These are phyloP conservation scores for Xiphydria camelus DNA, from an alignment of 2,888 invertebrate genomes.

Conservation along the genomic window DNA sequence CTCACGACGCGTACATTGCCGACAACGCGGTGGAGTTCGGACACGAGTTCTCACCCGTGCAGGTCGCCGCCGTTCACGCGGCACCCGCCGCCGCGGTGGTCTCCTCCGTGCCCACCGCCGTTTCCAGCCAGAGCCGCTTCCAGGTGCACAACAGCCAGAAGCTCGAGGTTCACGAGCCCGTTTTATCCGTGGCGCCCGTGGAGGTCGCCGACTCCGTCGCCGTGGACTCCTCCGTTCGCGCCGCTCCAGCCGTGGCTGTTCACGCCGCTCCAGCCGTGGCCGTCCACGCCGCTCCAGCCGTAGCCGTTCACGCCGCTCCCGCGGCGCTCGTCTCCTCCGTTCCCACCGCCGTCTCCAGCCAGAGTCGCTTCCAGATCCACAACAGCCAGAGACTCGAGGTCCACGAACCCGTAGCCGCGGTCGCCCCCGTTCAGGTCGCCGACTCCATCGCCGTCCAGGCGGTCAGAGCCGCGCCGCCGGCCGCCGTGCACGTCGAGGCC, in stretches of 20 bases:
- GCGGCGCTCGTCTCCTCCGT: conserved; percentile 27
- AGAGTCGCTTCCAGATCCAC: conserved; percentile 25
- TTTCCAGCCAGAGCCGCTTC: conserved; percentile 43
- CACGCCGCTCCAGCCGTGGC: conserved; percentile 22
- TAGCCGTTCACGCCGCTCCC: conserved; percentile 35
- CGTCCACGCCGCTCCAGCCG: conserved; percentile 25
- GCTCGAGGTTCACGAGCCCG: conserved; percentile 12
- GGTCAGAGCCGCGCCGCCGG: conserved; percentile 25
- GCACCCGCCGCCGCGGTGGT: conserved; percentile 37
- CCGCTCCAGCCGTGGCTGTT: conserved; percentile 3
- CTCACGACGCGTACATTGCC: not conserved
- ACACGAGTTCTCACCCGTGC: conserved; percentile 6
- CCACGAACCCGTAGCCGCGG: not conserved
- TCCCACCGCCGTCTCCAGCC: conserved; percentile 48
- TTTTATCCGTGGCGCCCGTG: not conserved
- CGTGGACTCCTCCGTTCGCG: conserved; percentile 6
- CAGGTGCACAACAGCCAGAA: conserved; percentile 26
- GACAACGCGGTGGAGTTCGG: conserved; percentile 4
- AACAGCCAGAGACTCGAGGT: conserved; percentile 12
- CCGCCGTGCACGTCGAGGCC: conserved; percentile 8
- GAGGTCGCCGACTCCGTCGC: conserved; percentile 1
- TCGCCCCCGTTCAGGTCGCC: conserved; percentile 2
- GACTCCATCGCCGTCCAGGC: conserved; percentile 18
- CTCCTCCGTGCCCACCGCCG: conserved; percentile 46
- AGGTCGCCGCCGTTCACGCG: conserved; percentile 8